Percentiles rank a stretch among this genome's conserved stretches.
Evolutionary conservation across 2,113 vertebrate species (phyloP).

Genomic region (Picathartes gymnocephalus): DNA sequence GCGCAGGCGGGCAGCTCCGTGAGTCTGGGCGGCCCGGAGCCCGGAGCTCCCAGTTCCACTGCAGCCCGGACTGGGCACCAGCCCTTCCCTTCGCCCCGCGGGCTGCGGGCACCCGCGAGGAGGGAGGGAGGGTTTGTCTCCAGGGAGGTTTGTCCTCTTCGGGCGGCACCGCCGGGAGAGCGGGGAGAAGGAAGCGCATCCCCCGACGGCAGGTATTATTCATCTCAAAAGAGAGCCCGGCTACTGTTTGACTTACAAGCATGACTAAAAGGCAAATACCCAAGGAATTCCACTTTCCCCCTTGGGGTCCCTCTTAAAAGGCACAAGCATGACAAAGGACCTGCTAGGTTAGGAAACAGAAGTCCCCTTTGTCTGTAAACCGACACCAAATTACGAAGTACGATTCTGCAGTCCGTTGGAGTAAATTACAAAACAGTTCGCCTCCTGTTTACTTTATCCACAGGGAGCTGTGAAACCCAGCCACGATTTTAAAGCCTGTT

Average conservation of each 20-base stretch:
- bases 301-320: conserved; percentile 48
- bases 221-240: background rate
- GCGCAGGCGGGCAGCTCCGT: background rate
- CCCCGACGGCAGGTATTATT: conserved; percentile 18
- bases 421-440: conserved; percentile 56
- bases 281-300: conserved; percentile 41
- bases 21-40: background rate
- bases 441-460: conserved; percentile 4
- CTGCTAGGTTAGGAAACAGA: conserved; percentile 57
- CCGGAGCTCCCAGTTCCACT: background rate
- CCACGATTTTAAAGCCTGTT: conserved; percentile 8
- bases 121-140: background rate
- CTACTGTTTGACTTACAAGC: conserved; percentile 40
- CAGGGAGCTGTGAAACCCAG: conserved; percentile 18
- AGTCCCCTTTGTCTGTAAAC: conserved; percentile 62
- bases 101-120: background rate
- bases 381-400: conserved; percentile 67
- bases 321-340: conserved; percentile 39
- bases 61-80: background rate
- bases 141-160: background rate
- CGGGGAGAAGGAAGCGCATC: background rate
- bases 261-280: conserved; percentile 54
- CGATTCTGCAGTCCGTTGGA: conserved; percentile 28
- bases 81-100: no score
- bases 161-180: background rate